Conservation (phyloP, 2,888 invertebrate species). For the Synanthedon tipuliformis region DNA sequence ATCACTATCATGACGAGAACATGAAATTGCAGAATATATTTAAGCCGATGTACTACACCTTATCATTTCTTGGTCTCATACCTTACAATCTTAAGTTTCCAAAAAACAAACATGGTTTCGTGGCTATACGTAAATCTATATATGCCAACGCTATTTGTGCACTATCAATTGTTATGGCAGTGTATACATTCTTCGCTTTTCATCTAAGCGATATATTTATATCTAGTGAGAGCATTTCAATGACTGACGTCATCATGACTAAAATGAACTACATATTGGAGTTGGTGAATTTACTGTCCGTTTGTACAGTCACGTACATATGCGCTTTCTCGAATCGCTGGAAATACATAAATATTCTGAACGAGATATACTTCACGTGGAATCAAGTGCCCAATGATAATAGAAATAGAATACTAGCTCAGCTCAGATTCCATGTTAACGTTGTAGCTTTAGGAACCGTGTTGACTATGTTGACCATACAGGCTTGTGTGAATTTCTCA, state of each 20-base stretch:
- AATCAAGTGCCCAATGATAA: conserved; percentile 17
- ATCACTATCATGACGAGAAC: conserved; percentile 4
- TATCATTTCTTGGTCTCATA: conserved; percentile 27
- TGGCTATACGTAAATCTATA: conserved; percentile 28
- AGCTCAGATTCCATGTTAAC: conserved; percentile 25
- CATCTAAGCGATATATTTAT: conserved; percentile 29
- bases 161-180: conserved; percentile 19
- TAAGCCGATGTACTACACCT: conserved; percentile 25
- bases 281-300: conserved; percentile 19
- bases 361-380: conserved; percentile 23
- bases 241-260: conserved; percentile 32
- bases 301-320: conserved; percentile 28
- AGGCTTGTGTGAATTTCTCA: conserved; percentile 32
- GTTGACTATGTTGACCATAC: conserved; percentile 16
- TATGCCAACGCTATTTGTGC: conserved; percentile 36
- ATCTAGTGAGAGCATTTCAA: conserved; percentile 17
- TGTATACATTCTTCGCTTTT: conserved; percentile 24
- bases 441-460: conserved; percentile 16
- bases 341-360: conserved; percentile 35
- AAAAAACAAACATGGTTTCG: conserved; percentile 16
- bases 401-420: conserved; percentile 16
- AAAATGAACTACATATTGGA: conserved; percentile 46
- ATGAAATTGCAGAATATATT: conserved; percentile 16
- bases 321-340: conserved; percentile 28
- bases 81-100: conserved; percentile 28